phyloP scores from a whole-genome alignment of 2,797 vertebrate genomes.

The Thalassophryne amazonica region DNA sequence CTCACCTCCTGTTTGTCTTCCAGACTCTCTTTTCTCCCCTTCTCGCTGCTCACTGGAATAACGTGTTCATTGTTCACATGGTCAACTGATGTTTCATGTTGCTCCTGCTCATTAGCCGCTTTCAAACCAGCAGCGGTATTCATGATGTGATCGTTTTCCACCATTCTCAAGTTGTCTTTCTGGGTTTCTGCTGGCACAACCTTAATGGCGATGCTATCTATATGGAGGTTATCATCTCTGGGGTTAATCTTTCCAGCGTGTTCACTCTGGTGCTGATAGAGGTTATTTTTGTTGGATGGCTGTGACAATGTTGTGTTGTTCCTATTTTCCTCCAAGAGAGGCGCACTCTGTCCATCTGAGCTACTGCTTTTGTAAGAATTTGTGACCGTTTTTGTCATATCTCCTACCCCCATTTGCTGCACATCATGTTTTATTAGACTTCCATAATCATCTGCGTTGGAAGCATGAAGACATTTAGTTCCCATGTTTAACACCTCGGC shows the following conservation, averaged over 20 bases:
- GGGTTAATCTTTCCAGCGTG: constrained; percentile 5
- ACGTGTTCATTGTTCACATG: constrained; percentile 4
- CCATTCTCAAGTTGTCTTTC: constrained; percentile 8
- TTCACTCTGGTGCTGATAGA: not conserved
- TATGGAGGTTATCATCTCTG: constrained; percentile 37
- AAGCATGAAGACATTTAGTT: not conserved
- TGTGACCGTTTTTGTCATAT: not conserved
- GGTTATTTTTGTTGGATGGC: constrained; percentile 5
- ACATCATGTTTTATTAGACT: constrained; percentile 5
- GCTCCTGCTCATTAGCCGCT: constrained; percentile 3
- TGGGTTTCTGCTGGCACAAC: constrained; percentile 37
- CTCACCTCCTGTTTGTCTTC: constrained; percentile 24
- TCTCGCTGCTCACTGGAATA: constrained; percentile 5
- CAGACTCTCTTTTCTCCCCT: constrained; percentile 5
- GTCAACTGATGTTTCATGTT: constrained; percentile 11
- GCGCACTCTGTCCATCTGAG: constrained; percentile 4
- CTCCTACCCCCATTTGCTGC: constrained; percentile 13
- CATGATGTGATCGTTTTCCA: constrained; percentile 5
- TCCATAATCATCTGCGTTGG: constrained; percentile 1
- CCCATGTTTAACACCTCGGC: not conserved
- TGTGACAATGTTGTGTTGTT: not conserved
- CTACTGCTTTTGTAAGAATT: constrained; percentile 13
- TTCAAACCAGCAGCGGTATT: not conserved
- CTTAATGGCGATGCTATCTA: constrained; percentile 55
- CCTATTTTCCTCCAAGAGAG: constrained; percentile 18